Percentiles rank a stretch among this genome's conserved stretches.
Conservation (phyloP, 2,113 vertebrate species). For the Rhea americana region DNA sequence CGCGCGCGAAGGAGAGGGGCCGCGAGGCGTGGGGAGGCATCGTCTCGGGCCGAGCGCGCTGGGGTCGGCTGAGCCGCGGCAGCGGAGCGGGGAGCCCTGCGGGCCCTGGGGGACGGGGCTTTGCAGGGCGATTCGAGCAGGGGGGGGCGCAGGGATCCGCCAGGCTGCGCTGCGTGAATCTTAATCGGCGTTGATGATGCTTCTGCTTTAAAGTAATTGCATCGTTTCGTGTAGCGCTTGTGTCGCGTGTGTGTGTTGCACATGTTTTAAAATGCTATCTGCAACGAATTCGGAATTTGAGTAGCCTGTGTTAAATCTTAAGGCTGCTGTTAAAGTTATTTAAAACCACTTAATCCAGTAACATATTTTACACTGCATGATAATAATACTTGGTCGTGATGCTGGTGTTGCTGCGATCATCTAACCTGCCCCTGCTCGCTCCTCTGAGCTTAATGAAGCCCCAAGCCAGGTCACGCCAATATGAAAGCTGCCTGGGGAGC, state of each 20-base stretch:
- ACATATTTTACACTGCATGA: fast-evolving
- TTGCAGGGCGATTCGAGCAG: not conserved
- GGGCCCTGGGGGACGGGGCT: fast-evolving
- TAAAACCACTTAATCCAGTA: not conserved
- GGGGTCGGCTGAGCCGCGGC: not conserved
- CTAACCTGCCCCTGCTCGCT: not conserved
- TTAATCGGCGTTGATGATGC: not conserved
- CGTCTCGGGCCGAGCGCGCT: fast-evolving
- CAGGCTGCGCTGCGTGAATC: fast-evolving
- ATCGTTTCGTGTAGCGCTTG: fast-evolving
- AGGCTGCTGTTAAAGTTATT: not conserved
- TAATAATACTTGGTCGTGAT: not conserved
- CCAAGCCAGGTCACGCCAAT: not conserved
- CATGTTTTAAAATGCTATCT: not conserved
- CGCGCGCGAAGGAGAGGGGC: not conserved
- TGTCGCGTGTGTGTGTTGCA: not conserved
- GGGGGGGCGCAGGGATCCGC: not conserved
- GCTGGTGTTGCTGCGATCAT: not conserved
- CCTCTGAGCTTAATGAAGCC: not conserved
- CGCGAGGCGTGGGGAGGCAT: not conserved
- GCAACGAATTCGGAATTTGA: not conserved
- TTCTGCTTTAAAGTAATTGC: not conserved
- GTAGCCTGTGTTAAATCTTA: not conserved
- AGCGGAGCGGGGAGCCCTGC: fast-evolving
- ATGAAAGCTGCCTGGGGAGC: not conserved